Percentiles rank a stretch among this genome's conserved stretches.
phyloP scores from a whole-genome alignment of 2,888 invertebrate species.

The Tenthredo distinguenda region DNA sequence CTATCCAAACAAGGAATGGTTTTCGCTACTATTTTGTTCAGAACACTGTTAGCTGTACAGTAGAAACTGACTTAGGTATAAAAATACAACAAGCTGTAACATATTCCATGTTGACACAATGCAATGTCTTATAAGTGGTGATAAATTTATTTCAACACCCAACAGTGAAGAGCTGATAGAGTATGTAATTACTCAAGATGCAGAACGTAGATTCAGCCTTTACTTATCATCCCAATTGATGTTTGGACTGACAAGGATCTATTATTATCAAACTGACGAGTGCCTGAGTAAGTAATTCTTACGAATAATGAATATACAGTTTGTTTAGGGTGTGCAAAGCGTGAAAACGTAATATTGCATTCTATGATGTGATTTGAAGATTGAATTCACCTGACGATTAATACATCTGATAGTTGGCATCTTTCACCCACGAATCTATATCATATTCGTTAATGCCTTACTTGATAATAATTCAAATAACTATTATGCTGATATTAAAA shows the following conservation, averaged over 20 bases:
- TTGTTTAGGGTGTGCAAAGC: too few relatives aligned
- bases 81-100: neutral
- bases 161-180: neutral
- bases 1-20: too few relatives aligned
- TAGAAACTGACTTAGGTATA: neutral
- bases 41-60: too few relatives aligned
- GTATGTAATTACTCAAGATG: neutral
- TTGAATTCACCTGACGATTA: neutral
- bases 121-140: neutral
- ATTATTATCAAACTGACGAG: neutral
- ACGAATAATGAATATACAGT: too few relatives aligned
- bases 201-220: neutral
- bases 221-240: conserved; percentile 27
- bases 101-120: neutral
- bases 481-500: neutral
- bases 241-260: neutral
- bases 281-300: neutral
- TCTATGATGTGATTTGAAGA: neutral
- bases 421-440: neutral
- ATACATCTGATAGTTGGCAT: too few relatives aligned
- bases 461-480: neutral
- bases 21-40: too few relatives aligned
- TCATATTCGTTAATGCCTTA: neutral
- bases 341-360: too few relatives aligned
- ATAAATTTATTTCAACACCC: neutral